Evolutionary conservation across 1,140 invertebrate genomes (phyloP).

Genomic region (Drosophila biarmipes): DNA sequence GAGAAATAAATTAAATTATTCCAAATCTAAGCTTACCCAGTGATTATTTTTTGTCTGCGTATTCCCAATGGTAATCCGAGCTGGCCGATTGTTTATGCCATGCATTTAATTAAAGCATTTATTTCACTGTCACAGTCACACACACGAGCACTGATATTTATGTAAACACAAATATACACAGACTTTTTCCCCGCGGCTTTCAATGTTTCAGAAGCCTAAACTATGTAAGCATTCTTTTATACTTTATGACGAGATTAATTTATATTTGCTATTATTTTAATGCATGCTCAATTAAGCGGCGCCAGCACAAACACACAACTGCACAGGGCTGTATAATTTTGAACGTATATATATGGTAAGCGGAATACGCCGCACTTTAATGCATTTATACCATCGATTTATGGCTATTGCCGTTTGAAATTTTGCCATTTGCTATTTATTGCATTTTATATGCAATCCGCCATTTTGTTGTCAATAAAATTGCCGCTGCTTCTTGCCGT

Average conservation of each 20-base stretch:
- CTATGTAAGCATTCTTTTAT: constrained; percentile 48
- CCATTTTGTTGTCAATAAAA: constrained; percentile 46
- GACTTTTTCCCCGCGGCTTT: constrained; percentile 29
- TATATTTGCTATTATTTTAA: constrained; percentile 59
- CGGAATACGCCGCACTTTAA: constrained; percentile 36
- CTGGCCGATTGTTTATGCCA: constrained; percentile 34
- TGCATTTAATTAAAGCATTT: constrained; percentile 57
- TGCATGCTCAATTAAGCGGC: constrained; percentile 61
- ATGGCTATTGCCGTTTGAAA: constrained; percentile 63
- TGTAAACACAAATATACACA: constrained; percentile 35
- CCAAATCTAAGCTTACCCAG: constrained; percentile 38
- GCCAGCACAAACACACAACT: constrained; percentile 2
- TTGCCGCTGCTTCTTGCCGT: constrained; percentile 7
- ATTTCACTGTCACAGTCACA: constrained; percentile 27
- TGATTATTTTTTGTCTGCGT: constrained; percentile 7
- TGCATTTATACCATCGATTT: constrained; percentile 69
- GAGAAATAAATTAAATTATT: constrained; percentile 14
- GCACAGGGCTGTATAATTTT: constrained; percentile 8
- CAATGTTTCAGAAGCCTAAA: constrained; percentile 59
- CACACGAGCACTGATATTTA: constrained; percentile 25
- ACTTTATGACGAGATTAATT: constrained; percentile 52
- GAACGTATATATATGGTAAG: constrained; percentile 3
- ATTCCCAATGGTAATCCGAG: constrained; percentile 63
- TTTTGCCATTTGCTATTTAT: constrained; percentile 50
- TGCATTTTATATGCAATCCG: constrained; percentile 29